phyloP scores from a whole-genome alignment of 37 sponge, comb jelly and placozoan species.

The Tethya wilhelma region DNA sequence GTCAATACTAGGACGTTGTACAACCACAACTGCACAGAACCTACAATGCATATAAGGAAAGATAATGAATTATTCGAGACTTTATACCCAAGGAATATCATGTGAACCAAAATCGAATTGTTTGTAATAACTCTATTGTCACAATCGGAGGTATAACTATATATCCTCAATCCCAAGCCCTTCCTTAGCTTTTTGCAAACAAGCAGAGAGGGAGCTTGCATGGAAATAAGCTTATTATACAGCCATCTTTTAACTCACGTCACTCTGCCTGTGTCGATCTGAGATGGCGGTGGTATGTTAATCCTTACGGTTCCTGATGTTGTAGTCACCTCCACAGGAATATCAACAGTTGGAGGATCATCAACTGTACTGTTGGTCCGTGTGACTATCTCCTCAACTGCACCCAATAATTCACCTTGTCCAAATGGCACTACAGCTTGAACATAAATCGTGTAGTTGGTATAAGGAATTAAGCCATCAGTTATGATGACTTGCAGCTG shows the following conservation, averaged over 20 bases:
- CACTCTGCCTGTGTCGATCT: constrained; percentile 32
- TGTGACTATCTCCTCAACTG: constrained; percentile 4
- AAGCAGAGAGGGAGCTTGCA: neutral
- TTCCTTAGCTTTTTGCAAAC: neutral
- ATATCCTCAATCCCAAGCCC: neutral
- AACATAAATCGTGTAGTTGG: constrained; percentile 32
- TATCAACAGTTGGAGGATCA: neutral
- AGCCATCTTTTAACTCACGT: constrained; percentile 24
- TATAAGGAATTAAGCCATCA: constrained; percentile 10
- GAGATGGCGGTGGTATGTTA: constrained; percentile 2
- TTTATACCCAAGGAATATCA: neutral
- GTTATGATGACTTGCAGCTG: neutral
- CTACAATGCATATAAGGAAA: constrained; percentile 1
- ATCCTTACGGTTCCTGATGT: neutral
- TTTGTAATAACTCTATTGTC: neutral
- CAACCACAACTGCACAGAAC: constrained; percentile 56
- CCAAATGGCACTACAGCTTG: constrained; percentile 19
- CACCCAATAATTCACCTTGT: neutral
- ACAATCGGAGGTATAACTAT: neutral
- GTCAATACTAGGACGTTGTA: neutral
- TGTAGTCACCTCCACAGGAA: neutral
- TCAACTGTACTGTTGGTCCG: constrained; percentile 11
- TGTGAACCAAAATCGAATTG: neutral
- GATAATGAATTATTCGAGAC: neutral
- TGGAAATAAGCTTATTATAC: neutral